Percentiles rank a stretch among this genome's conserved stretches.
Conservation (phyloP, 2,113 vertebrate species). For the Prietella phreatophila region DNA sequence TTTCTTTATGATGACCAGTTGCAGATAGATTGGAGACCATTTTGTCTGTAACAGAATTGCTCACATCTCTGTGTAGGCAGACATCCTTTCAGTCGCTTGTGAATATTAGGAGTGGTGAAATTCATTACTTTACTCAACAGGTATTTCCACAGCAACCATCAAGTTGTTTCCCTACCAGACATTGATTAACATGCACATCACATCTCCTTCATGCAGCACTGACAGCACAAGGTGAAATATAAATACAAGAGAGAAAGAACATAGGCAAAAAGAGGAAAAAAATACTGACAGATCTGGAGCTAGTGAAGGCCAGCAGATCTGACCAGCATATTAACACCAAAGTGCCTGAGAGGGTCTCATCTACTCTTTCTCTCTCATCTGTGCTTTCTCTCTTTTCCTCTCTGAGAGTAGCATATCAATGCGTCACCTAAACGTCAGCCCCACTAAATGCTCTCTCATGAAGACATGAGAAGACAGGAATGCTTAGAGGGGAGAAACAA, state of each 20-base stretch:
- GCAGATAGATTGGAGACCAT: background rate
- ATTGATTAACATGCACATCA: slow-evolving; percentile 45
- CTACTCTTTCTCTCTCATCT: slow-evolving; percentile 17
- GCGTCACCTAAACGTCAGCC: slow-evolving; percentile 66
- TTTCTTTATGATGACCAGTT: background rate
- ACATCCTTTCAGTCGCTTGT: slow-evolving; percentile 22
- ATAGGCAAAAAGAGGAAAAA: background rate
- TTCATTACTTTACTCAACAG: slow-evolving; percentile 40
- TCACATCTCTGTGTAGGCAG: background rate
- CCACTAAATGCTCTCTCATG: slow-evolving; percentile 60
- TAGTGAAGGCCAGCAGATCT: slow-evolving; percentile 38
- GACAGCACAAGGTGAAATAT: slow-evolving; percentile 50
- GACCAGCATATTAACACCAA: slow-evolving; percentile 49
- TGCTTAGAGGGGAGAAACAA: slow-evolving; percentile 56
- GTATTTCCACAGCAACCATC: slow-evolving; percentile 51
- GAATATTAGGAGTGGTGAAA: slow-evolving; percentile 18
- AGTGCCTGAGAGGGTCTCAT: slow-evolving; percentile 33
- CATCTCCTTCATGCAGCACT: slow-evolving; percentile 40
- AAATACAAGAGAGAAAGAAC: slow-evolving; percentile 32
- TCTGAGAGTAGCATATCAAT: slow-evolving; percentile 57
- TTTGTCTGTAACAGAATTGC: background rate
- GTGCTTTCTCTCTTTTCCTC: slow-evolving; percentile 41
- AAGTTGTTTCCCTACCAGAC: slow-evolving; percentile 25
- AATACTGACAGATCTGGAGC: slow-evolving; percentile 41
- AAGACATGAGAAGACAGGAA: slow-evolving; percentile 59